These are phyloP conservation scores for Leptobrachium leishanense DNA, from an alignment of 2,113 vertebrate species.

Conservation along the genomic window DNA sequence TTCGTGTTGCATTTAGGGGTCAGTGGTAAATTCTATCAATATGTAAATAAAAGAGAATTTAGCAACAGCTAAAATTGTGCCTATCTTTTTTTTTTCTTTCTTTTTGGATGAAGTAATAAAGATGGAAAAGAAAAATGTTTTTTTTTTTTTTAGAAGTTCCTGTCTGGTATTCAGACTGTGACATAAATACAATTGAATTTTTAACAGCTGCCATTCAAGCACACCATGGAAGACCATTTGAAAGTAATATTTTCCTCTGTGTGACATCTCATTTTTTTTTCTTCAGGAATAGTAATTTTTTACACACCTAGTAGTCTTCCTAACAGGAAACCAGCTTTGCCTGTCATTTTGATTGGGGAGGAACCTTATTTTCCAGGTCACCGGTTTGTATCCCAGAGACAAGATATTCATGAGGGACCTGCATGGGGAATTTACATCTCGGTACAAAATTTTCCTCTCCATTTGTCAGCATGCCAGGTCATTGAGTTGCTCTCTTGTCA, in stretches of 20 bases:
- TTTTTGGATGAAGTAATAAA: slow-evolving; percentile 49
- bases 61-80: slow-evolving; percentile 25
- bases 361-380: slow-evolving; percentile 85
- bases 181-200: slow-evolving; percentile 71
- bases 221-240: slow-evolving; percentile 73
- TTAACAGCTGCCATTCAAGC: slow-evolving; percentile 76
- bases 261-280: slow-evolving; percentile 82
- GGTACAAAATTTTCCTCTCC: slow-evolving; percentile 87
- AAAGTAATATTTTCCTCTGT: slow-evolving; percentile 87
- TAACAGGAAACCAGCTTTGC: slow-evolving; percentile 74
- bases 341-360: slow-evolving; percentile 87
- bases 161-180: slow-evolving; percentile 59
- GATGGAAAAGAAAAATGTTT: slow-evolving; percentile 60
- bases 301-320: slow-evolving; percentile 80
- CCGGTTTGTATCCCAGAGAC: slow-evolving; percentile 75
- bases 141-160: slow-evolving; percentile 59
- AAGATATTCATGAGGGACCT: slow-evolving; percentile 81
- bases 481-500: slow-evolving; percentile 78
- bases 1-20: slow-evolving; percentile 23
- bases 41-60: slow-evolving; percentile 40
- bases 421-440: slow-evolving; percentile 87
- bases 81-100: slow-evolving; percentile 18
- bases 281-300: slow-evolving; percentile 86
- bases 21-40: slow-evolving; percentile 43
- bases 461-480: slow-evolving; percentile 94